Evolutionary conservation across 2,888 invertebrate genomes (phyloP).

Genomic region (Cosmopolites sordidus): DNA sequence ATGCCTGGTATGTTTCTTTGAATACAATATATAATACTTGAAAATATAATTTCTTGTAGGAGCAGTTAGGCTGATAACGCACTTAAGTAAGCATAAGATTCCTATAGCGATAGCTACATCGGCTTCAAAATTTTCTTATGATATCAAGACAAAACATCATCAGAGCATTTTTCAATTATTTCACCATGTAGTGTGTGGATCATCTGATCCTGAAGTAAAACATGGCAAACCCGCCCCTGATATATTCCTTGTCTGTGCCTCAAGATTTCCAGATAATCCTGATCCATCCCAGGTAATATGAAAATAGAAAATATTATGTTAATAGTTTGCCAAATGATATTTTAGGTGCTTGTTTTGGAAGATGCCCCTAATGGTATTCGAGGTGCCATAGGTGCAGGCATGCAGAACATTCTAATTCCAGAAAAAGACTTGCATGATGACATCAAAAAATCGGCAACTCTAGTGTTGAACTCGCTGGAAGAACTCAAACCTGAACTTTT

Average conservation of each 20-base stretch:
- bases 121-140: conserved; percentile 55
- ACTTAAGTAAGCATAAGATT: conserved; percentile 57
- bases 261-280: conserved; percentile 55
- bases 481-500: conserved; percentile 83
- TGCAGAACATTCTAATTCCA: conserved; percentile 84
- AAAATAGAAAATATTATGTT: neutral
- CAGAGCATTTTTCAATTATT: conserved; percentile 53
- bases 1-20: conserved; percentile 61
- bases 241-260: conserved; percentile 61
- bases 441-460: conserved; percentile 58
- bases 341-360: conserved; percentile 76
- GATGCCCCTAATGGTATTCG: conserved; percentile 87
- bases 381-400: conserved; percentile 73
- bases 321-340: neutral
- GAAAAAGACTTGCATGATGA: conserved; percentile 54
- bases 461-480: conserved; percentile 68
- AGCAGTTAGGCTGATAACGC: conserved; percentile 36
- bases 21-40: no score
- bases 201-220: conserved; percentile 63
- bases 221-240: conserved; percentile 70
- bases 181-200: conserved; percentile 59
- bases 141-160: conserved; percentile 53
- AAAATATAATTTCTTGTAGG: conserved; percentile 11
- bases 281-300: conserved; percentile 38
- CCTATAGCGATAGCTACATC: conserved; percentile 70